These are phyloP conservation scores for Lamellibrachia columna DNA, from an alignment of 2,888 invertebrate genomes.

Conservation along the genomic window DNA sequence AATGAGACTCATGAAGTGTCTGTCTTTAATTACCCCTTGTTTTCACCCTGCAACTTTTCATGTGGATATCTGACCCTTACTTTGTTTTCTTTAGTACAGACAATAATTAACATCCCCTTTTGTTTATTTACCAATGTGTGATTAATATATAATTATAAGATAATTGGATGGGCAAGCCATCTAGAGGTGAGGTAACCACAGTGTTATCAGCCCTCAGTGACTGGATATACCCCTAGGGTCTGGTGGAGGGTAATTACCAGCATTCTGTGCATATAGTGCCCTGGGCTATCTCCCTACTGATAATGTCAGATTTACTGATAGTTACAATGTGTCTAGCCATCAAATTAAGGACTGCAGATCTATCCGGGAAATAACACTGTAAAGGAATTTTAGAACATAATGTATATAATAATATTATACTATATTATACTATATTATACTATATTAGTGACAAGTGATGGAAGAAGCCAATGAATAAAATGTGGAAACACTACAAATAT, in stretches of 20 bases:
- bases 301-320: not conserved
- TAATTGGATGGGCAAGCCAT: not conserved
- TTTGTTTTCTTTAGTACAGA: constrained; percentile 16
- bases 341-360: not conserved
- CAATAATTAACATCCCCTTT: not conserved
- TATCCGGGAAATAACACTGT: not conserved
- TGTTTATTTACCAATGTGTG: not conserved
- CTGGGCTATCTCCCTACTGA: not conserved
- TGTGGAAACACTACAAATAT: not conserved
- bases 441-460: not conserved
- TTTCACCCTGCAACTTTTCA: not conserved
- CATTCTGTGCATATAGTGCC: not conserved
- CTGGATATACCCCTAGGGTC: not conserved
- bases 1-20: not conserved
- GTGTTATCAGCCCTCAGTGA: not conserved
- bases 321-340: constrained; percentile 12
- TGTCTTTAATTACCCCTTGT: not conserved
- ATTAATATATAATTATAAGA: constrained; percentile 16
- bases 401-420: too few relatives aligned
- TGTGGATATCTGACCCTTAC: not conserved
- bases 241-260: constrained; percentile 1
- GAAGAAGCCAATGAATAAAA: not conserved
- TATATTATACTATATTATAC: not conserved
- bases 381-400: not conserved
- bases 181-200: not conserved